Base-by-base conservation (phyloP, 2,888 invertebrate genomes). In the Loripinus fragilis region DNA sequence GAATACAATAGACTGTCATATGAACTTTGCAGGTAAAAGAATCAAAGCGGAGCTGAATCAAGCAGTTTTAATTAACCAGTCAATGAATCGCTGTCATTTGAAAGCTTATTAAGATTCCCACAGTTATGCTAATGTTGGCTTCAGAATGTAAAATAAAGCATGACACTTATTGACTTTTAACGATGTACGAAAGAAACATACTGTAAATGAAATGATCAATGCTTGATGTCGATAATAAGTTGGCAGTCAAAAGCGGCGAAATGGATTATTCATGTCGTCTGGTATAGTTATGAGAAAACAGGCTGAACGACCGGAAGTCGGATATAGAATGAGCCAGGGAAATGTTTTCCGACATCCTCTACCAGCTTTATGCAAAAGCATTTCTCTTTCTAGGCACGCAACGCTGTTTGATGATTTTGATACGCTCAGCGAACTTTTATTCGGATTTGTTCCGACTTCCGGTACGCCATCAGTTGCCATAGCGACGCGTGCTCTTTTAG, bases 191-290 rank as follows among this genome's bases (percentile, higher is more conserved):
- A 71, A 76, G 76, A 74, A 80, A 78, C 74, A 78, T 72, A 71
- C 80, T 55, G 74, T 78, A 78, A 78, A 78, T 71, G 76, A 80
- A 83, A 78, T 80, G 80, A 83, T 83, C 83, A 80, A 80, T 83
- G 76, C 3, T 20, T 60, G 33, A 30, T 28, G 30, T 33, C 60
- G 60, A 60, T 60, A 60, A 60, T 60, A 60, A 77, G 77, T 81
- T 81, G 48, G 69, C 76, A 69, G 81, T 81, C 81, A 81, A 84
- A 84, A 74, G 84, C 64, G 79, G 75, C 64, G 79, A 84, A 84
- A 84, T 84, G 84, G 84, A 84, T 77, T 84, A 80, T 81, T 84
- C 84, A 81, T 84, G 84, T 84, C 79, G 79, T 80, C 78, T 80
- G 84, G 77, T 69, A 70, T 69, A 65, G 81, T 84, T 81, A 84